Conservation (phyloP, 2,888 invertebrate genomes). For the Drosophila parthenogenetica region DNA sequence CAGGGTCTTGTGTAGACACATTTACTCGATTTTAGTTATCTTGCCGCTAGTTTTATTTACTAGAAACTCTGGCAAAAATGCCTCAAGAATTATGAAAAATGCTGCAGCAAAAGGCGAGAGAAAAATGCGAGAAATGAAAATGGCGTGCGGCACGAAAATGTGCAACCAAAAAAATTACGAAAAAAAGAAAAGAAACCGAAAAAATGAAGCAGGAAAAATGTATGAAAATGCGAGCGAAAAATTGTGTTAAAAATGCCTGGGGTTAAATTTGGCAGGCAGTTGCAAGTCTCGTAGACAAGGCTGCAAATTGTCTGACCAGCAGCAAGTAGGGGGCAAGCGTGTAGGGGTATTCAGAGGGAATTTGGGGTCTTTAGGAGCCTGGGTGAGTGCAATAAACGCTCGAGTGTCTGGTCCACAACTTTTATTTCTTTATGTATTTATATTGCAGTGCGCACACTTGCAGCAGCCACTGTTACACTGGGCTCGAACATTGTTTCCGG, state of each 20-base stretch:
- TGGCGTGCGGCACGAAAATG: slow-evolving; percentile 77
- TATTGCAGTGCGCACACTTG: slow-evolving; percentile 40
- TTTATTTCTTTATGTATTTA: slow-evolving; percentile 2
- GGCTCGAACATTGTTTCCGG: slow-evolving; percentile 52
- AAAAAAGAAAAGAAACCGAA: slow-evolving; percentile 19
- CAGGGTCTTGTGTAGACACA: not conserved
- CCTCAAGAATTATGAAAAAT: slow-evolving; percentile 79
- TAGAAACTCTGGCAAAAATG: slow-evolving; percentile 45
- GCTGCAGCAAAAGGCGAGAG: slow-evolving; percentile 63
- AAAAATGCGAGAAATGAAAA: slow-evolving; percentile 63
- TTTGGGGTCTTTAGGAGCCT: not conserved
- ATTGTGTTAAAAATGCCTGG: slow-evolving; percentile 69
- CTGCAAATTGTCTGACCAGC: slow-evolving; percentile 76
- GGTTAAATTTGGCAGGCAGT: slow-evolving; percentile 76
- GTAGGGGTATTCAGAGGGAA: not conserved
- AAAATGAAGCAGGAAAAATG: slow-evolving; percentile 29
- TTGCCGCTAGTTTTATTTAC: slow-evolving; percentile 1
- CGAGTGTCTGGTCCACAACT: slow-evolving; percentile 62
- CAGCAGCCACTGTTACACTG: slow-evolving; percentile 56
- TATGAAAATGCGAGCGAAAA: slow-evolving; percentile 24
- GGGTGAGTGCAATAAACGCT: slow-evolving; percentile 74
- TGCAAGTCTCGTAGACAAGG: slow-evolving; percentile 55
- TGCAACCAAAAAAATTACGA: slow-evolving; percentile 33
- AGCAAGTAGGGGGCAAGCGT: not conserved
- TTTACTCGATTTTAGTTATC: not conserved